Percentiles rank a stretch among this genome's conserved stretches.
phyloP scores from a whole-genome alignment of 1,140 invertebrate species.

The Teleogryllus occipitalis region DNA sequence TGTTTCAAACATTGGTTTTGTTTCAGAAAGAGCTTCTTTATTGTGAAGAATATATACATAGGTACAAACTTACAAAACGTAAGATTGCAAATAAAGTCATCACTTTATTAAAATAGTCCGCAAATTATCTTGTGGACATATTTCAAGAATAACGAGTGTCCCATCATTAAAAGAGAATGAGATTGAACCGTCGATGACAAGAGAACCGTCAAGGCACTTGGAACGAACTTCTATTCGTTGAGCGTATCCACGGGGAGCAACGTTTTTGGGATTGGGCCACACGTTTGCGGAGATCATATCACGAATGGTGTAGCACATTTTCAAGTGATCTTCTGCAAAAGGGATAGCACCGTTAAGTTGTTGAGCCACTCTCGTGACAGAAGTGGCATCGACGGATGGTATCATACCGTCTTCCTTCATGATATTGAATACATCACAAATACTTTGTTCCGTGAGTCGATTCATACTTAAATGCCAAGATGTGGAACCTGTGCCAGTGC shows the following conservation, averaged over 20 bases:
- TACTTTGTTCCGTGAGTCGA: conserved; percentile 68
- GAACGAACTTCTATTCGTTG: conserved; percentile 69
- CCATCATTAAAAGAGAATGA: conserved; percentile 94
- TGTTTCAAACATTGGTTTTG: too few relatives aligned
- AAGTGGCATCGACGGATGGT: conserved; percentile 37
- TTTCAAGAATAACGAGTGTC: conserved; percentile 73
- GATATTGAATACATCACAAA: conserved; percentile 62
- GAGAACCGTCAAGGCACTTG: conserved; percentile 84
- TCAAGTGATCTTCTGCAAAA: conserved; percentile 49
- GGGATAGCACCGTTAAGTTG: not conserved
- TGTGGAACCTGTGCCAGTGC: conserved; percentile 95
- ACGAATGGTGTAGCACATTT: conserved; percentile 82
- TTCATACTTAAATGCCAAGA: conserved; percentile 98
- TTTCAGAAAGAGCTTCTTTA: too few relatives aligned
- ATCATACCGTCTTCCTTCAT: conserved; percentile 27
- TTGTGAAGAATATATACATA: too few relatives aligned
- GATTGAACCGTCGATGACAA: conserved; percentile 92
- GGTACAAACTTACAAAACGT: too few relatives aligned
- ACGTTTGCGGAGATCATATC: conserved; percentile 79
- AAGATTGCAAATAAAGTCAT: too few relatives aligned
- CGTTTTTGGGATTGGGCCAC: conserved; percentile 60
- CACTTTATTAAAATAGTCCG: conserved; percentile 30
- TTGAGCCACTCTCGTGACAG: conserved; percentile 46
- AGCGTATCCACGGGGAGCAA: conserved; percentile 58
- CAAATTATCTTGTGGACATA: conserved; percentile 77